These are phyloP conservation scores for Pangasius sanitwongsei DNA, from an alignment of 2,797 vertebrate species.

Conservation along the genomic window DNA sequence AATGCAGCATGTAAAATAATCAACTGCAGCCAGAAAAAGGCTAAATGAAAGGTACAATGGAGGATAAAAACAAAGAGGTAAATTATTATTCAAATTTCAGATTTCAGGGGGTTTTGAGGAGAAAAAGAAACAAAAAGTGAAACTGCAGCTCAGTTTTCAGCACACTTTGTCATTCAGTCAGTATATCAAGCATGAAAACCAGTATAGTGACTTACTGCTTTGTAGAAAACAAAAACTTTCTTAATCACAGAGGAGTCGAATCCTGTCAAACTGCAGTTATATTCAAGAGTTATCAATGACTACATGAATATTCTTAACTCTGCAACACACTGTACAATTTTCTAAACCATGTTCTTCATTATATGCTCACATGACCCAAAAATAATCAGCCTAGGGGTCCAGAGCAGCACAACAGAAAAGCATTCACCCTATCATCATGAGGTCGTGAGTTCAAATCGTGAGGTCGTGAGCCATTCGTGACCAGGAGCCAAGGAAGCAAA, in stretches of 20 bases:
- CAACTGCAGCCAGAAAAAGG: not conserved
- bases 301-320: slow-evolving; percentile 24
- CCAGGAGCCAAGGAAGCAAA: not conserved
- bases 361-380: not conserved
- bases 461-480: not conserved
- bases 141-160: not conserved
- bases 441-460: not conserved
- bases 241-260: not conserved
- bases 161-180: not conserved
- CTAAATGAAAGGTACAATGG: not conserved
- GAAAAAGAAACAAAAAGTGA: not conserved
- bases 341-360: not conserved
- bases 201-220: not conserved
- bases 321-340: not conserved
- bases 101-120: not conserved
- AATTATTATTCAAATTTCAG: not conserved
- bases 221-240: not conserved
- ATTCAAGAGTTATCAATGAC: not conserved
- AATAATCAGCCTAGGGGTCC: not conserved
- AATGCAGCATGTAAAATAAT: not conserved
- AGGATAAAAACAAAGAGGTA: no score
- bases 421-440: not conserved
- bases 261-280: not conserved
- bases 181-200: not conserved
- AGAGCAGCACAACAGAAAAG: not conserved